Evolutionary conservation across 2,888 invertebrate species (phyloP).

Genomic region (Erannis defoliaria): DNA sequence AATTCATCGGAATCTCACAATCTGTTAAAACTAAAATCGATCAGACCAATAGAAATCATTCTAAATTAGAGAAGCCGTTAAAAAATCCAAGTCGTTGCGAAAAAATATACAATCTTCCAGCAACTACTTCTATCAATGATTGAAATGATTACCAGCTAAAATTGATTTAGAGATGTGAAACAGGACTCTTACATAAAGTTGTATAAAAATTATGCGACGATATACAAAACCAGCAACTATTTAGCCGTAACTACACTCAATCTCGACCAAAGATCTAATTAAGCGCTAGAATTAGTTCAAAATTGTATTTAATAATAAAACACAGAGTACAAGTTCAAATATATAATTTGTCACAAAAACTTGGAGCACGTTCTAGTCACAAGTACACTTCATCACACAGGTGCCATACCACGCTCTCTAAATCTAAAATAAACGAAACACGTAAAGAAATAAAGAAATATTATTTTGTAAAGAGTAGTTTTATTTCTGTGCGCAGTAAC

Average conservation of each 20-base stretch:
- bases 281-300: slow-evolving; percentile 60
- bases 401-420: slow-evolving; percentile 75
- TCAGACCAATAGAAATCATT: too few relatives aligned
- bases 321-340: slow-evolving; percentile 53
- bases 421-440: slow-evolving; percentile 34
- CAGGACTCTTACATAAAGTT: background rate
- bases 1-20: too few relatives aligned
- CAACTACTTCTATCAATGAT: too few relatives aligned
- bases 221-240: slow-evolving; percentile 33
- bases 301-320: slow-evolving; percentile 53
- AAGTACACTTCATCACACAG: slow-evolving; percentile 54
- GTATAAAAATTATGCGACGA: slow-evolving; percentile 8
- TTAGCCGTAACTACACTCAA: slow-evolving; percentile 70
- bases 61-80: too few relatives aligned
- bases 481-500: slow-evolving; percentile 49
- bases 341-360: slow-evolving; percentile 52
- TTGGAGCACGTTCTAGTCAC: slow-evolving; percentile 73
- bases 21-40: too few relatives aligned
- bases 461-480: slow-evolving; percentile 65
- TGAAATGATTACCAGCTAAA: background rate
- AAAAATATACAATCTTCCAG: too few relatives aligned
- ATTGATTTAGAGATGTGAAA: background rate
- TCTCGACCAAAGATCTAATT: slow-evolving; percentile 80
- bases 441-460: slow-evolving; percentile 48
- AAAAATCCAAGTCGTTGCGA: too few relatives aligned